Base-by-base conservation (phyloP, 2,113 vertebrate species). In the Halichoeres trimaculatus region DNA sequence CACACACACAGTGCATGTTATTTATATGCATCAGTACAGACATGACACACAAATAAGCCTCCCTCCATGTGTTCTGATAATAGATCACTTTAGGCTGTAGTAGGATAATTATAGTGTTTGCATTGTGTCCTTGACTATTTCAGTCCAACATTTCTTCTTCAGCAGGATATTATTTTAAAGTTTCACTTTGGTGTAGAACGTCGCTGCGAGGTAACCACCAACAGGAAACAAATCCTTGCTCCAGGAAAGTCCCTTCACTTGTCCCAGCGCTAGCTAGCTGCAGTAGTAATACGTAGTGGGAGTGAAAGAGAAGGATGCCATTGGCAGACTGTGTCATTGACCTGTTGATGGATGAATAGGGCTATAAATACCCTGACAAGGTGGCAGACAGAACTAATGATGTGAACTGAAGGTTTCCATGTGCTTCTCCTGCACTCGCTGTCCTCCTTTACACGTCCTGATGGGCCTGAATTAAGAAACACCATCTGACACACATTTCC, bases 291-390 rank as follows among this genome's bases (percentile, higher is more conserved):
- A 78, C 75, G 57, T 78, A 86, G 48, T 68, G 90, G 85, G 85
- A 83, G 74, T 68, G 80, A 70, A 84, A 71, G 79, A 87, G 89
- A 88, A 85, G 85, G 90, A 86, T 91, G 86, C 89, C 92, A 93
- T 88, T 91, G 90, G 92, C 89, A 92, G 89, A 87, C 80, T 89
- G 83, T 93, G 93, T 90, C 91, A 92, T 90, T 94, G 92, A 91
- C 89, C 90, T 88, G 89, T 91, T 93, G 93, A 94, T 92, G 91
- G 89, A 94, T 93, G 92, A 93, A 87, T 86, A 83, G 53, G 52
- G 82, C 91, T 94, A 93, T 89, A 93, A 93, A 94, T 93, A 93
- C 87, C 52, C 85, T 92, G 91, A 93, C 93, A 93, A 92, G 90
- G 92, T 89, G 90, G 87, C 90, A 88, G 85, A 89, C 83, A 90